Conservation (phyloP, 2,888 invertebrate species). For the Junonia oenone region DNA sequence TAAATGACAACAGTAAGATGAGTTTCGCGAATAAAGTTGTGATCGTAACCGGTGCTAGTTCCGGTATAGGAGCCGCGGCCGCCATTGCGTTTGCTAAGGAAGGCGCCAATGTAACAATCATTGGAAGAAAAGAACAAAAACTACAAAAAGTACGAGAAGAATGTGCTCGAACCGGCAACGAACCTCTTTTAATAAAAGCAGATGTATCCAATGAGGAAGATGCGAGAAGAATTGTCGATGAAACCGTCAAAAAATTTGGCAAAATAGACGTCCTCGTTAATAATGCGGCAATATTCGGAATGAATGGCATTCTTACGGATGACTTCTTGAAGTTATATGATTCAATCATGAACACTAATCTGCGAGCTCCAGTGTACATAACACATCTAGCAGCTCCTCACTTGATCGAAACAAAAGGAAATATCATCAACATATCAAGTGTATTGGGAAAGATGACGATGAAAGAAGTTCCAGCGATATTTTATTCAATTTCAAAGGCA, state of each 20-base stretch:
- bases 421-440: conserved; percentile 48
- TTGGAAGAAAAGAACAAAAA: conserved; percentile 39
- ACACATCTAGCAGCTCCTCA: conserved; percentile 39
- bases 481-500: conserved; percentile 85
- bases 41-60: conserved; percentile 41
- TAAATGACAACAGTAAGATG: no score
- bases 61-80: conserved; percentile 42
- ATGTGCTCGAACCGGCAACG: conserved; percentile 32
- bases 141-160: conserved; percentile 31
- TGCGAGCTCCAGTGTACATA: conserved; percentile 36
- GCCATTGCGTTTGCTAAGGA: conserved; percentile 38
- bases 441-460: conserved; percentile 22
- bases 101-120: conserved; percentile 39
- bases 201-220: conserved; percentile 42
- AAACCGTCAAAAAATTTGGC: conserved; percentile 39
- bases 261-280: conserved; percentile 46
- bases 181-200: conserved; percentile 36
- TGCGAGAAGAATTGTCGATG: conserved; percentile 31
- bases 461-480: not conserved
- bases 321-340: conserved; percentile 38
- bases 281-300: conserved; percentile 39
- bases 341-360: conserved; percentile 37
- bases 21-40: conserved; percentile 39
- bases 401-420: conserved; percentile 40
- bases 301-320: conserved; percentile 27